These are phyloP conservation scores for Hydrotaea cyrtoneurina DNA, from an alignment of 2,888 invertebrate genomes.

Conservation along the genomic window DNA sequence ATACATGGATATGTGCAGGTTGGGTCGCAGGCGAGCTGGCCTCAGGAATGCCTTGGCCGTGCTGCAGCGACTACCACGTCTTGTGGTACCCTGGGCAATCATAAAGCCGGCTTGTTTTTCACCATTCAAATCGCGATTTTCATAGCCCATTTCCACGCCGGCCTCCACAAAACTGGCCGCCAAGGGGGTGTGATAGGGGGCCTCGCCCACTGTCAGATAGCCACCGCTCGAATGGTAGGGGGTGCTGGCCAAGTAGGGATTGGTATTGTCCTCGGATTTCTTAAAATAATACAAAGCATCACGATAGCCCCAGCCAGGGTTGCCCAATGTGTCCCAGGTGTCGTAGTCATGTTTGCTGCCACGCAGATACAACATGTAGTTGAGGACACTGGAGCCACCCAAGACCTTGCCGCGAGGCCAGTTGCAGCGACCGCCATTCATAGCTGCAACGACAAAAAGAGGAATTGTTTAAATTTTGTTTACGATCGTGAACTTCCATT, in stretches of 20 bases:
- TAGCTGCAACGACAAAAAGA: conserved; percentile 82
- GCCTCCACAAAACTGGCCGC: conserved; percentile 91
- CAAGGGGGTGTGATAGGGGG: conserved; percentile 92
- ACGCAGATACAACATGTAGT: conserved; percentile 94
- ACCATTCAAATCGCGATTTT: conserved; percentile 93
- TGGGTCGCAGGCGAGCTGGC: conserved; percentile 89
- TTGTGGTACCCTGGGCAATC: conserved; percentile 91
- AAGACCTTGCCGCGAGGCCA: conserved; percentile 96
- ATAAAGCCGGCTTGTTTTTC: conserved; percentile 93
- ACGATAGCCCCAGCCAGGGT: conserved; percentile 92
- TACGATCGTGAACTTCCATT: neutral
- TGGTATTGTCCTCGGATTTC: conserved; percentile 94
- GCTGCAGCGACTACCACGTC: conserved; percentile 92
- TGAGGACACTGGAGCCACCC: conserved; percentile 93
- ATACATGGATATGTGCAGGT: conserved; percentile 91
- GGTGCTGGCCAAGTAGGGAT: conserved; percentile 90
- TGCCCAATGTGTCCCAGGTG: conserved; percentile 92
- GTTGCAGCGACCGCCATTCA: conserved; percentile 91
- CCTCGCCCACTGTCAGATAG: conserved; percentile 91
- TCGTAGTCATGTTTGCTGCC: conserved; percentile 96
- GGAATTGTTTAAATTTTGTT: neutral
- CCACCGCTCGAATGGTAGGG: conserved; percentile 91
- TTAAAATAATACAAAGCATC: conserved; percentile 92
- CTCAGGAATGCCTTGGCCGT: conserved; percentile 93
- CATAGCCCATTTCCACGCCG: conserved; percentile 91